Base-by-base conservation (phyloP, 2,113 vertebrate genomes). In the Mormyrus iriodes region DNA sequence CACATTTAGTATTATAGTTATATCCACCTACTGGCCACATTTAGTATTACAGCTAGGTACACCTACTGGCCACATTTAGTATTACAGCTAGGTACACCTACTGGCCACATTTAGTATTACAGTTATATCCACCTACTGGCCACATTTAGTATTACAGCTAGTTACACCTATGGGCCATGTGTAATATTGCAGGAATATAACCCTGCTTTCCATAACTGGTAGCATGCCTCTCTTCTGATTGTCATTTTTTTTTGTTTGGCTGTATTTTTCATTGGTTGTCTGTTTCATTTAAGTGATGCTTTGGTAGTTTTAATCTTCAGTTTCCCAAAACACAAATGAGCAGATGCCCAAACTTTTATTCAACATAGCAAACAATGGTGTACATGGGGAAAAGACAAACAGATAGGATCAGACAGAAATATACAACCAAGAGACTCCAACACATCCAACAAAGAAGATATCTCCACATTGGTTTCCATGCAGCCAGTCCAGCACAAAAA, bases 341-440 rank as follows among this genome's bases (percentile, higher is more conserved):
- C 91, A 42, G 94, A 95, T 95, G 93, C 95, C 95, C 96, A 94
- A 94, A 94, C 94, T 94, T 96, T 96, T 96, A 96, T 96, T 96
- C 93, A 95, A 93, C 95, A 96, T 93, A 95, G 95, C 94, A 96
- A 94, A 95, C 95, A 95, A 95, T 94, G 93, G 94, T 95, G 95
- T 93, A 95, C 82, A 93, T 95, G 94, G 93, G 93, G 91, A 93
- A 91, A 93, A 93, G 94, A 95, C 93, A 94, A 91, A 95, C 94
- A 93, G 92, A 93, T 91, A 92, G 92, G 93, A 92, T 91, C 85
- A 93, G 93, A 93, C 92, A 92, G 90, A 90, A 91, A 93, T 92
- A 92, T 51, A 52, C 65, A 49, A 21, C 65, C 69, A 76, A 46
- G 39, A 85, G 53, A 85, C 55, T n/a, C 58, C 61, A 31, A 17